Conservation (phyloP, 1,140 invertebrate genomes). For the Ephestia elutella region DNA sequence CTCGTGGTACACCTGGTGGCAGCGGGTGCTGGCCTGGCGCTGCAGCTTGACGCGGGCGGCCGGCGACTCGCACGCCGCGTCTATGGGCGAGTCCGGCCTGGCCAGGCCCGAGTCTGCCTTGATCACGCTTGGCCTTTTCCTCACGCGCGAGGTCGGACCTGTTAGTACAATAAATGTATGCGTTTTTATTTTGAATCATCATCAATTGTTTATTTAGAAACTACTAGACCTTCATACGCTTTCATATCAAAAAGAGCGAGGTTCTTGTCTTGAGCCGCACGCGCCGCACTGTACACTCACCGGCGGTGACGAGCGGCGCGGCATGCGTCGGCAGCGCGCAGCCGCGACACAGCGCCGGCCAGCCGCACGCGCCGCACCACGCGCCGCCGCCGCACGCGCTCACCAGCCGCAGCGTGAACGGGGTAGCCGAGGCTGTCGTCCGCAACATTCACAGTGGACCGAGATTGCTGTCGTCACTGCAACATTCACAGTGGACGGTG, state of each 20-base stretch:
- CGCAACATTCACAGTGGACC: too few relatives aligned
- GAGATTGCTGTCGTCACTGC: too few relatives aligned
- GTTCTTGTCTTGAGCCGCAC: too few relatives aligned
- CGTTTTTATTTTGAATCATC: too few relatives aligned
- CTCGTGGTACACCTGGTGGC: not conserved
- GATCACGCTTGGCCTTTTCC: slow-evolving; percentile 15
- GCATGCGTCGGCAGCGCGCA: slow-evolving; percentile 84
- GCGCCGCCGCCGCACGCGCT: slow-evolving; percentile 76
- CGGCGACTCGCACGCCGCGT: slow-evolving; percentile 27
- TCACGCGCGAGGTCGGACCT: slow-evolving; percentile 14
- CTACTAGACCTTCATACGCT: too few relatives aligned
- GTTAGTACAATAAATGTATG: not conserved
- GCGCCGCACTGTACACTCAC: too few relatives aligned
- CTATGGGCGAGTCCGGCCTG: slow-evolving; percentile 1
- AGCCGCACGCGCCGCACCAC: slow-evolving; percentile 87
- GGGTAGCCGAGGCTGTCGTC: slow-evolving; percentile 90
- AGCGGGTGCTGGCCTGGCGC: slow-evolving; percentile 24
- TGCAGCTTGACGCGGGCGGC: slow-evolving; percentile 37
- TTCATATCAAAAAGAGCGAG: too few relatives aligned
- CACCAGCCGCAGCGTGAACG: slow-evolving; percentile 87
- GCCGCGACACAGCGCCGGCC: slow-evolving; percentile 90
- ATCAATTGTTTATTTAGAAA: too few relatives aligned
- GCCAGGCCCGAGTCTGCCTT: not conserved
- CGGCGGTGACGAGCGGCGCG: slow-evolving; percentile 43
- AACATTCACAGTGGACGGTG: too few relatives aligned